These are phyloP conservation scores for Trichonephila inaurata DNA, from an alignment of 1,140 invertebrate genomes.

Conservation along the genomic window DNA sequence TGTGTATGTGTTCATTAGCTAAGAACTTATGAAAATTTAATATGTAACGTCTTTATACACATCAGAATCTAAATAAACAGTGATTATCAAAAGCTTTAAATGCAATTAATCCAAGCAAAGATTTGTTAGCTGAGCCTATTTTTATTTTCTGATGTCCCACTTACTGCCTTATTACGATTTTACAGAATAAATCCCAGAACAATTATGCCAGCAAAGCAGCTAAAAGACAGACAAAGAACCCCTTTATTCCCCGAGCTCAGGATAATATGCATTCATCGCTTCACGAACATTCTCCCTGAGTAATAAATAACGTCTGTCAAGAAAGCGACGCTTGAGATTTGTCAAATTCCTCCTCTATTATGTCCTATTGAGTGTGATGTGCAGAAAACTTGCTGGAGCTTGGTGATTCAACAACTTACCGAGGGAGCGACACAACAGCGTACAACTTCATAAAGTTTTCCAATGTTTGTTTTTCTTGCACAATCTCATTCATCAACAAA, in stretches of 20 bases:
- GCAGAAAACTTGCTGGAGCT: background rate
- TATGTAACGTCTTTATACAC: no score
- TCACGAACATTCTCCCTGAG: background rate
- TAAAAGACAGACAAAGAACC: background rate
- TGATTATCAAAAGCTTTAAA: no score
- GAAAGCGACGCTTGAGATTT: background rate
- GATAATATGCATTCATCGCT: background rate
- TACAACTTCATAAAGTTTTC: background rate
- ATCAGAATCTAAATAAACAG: no score
- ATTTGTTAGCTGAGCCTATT: no score
- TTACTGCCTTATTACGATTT: background rate
- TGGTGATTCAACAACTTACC: background rate
- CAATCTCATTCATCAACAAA: background rate
- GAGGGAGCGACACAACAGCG: background rate
- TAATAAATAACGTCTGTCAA: conserved; percentile 19
- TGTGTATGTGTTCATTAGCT: no score
- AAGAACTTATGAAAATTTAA: no score
- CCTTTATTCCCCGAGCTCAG: background rate
- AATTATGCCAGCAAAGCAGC: background rate
- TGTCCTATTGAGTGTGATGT: background rate
- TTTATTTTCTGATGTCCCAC: background rate
- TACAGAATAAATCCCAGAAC: background rate
- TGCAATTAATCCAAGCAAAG: no score
- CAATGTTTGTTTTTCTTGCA: no score
- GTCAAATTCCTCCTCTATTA: background rate